Conservation (phyloP, 2,888 invertebrate species). For the Dastarcus helophoroides region DNA sequence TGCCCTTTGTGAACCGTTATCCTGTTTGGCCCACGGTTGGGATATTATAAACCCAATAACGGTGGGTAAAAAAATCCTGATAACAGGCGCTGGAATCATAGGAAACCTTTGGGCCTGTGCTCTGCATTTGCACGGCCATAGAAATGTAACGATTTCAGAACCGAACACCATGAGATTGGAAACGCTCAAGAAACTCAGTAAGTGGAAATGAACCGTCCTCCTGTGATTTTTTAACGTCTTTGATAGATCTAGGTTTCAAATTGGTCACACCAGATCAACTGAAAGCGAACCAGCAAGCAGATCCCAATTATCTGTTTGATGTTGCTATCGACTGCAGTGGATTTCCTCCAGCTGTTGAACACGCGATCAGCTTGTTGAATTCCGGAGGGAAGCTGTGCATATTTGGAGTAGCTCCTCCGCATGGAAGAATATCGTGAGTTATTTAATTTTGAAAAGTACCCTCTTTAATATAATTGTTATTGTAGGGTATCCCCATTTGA, state of each 20-base stretch:
- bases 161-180: slow-evolving; percentile 44
- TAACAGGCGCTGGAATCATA: slow-evolving; percentile 63
- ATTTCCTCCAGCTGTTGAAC: slow-evolving; percentile 56
- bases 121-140: slow-evolving; percentile 56
- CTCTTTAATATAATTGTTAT: not conserved
- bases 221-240: not conserved
- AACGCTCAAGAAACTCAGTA: slow-evolving; percentile 43
- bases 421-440: slow-evolving; percentile 34
- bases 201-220: slow-evolving; percentile 8
- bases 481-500: slow-evolving; percentile 46
- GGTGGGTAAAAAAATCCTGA: slow-evolving; percentile 49
- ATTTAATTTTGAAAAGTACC: slow-evolving; percentile 2
- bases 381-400: slow-evolving; percentile 54
- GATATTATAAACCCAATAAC: slow-evolving; percentile 49
- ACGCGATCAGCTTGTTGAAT: slow-evolving; percentile 44
- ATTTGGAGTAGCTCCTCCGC: slow-evolving; percentile 54
- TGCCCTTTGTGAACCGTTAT: slow-evolving; percentile 56
- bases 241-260: slow-evolving; percentile 48
- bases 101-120: slow-evolving; percentile 57
- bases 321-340: slow-evolving; percentile 65
- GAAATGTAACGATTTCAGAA: slow-evolving; percentile 58
- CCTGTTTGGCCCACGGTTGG: slow-evolving; percentile 59
- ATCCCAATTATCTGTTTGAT: slow-evolving; percentile 43
- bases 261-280: slow-evolving; percentile 45
- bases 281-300: slow-evolving; percentile 29